phyloP scores from a whole-genome alignment of 2,113 vertebrate genomes.

The Colossoma macropomum region DNA sequence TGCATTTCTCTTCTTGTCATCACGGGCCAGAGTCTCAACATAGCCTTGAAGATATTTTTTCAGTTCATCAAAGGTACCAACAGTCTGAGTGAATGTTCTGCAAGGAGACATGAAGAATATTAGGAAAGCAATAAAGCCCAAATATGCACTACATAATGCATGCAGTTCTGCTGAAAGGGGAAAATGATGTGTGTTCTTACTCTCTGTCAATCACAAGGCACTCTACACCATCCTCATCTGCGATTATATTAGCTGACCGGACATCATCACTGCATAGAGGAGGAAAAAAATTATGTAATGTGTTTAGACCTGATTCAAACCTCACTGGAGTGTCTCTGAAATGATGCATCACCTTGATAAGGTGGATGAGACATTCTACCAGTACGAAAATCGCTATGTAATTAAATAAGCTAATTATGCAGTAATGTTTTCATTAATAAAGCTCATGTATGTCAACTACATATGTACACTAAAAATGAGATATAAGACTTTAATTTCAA shows the following conservation, averaged over 20 bases:
- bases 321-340: background rate
- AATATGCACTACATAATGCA: background rate
- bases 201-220: slow-evolving; percentile 81
- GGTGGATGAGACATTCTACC: background rate
- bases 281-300: slow-evolving; percentile 7
- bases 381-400: too few species aligned
- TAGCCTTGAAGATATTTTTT: slow-evolving; percentile 80
- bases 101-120: background rate
- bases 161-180: background rate
- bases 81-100: slow-evolving; percentile 81
- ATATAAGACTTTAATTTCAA: too few species aligned
- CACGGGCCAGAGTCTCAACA: slow-evolving; percentile 74
- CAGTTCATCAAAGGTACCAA: slow-evolving; percentile 81
- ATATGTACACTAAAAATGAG: too few species aligned
- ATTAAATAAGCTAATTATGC: too few species aligned
- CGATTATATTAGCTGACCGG: slow-evolving; percentile 79
- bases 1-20: slow-evolving; percentile 79
- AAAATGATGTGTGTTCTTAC: slow-evolving; percentile 64
- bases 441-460: too few species aligned
- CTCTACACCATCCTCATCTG: slow-evolving; percentile 78
- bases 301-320: slow-evolving; percentile 1
- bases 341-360: slow-evolving; percentile 5
- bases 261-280: slow-evolving; percentile 73
- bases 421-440: too few species aligned
- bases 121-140: slow-evolving; percentile 6